Evolutionary conservation across 2,797 vertebrate genomes (phyloP).

Genomic region (Poliocrania exsul): DNA sequence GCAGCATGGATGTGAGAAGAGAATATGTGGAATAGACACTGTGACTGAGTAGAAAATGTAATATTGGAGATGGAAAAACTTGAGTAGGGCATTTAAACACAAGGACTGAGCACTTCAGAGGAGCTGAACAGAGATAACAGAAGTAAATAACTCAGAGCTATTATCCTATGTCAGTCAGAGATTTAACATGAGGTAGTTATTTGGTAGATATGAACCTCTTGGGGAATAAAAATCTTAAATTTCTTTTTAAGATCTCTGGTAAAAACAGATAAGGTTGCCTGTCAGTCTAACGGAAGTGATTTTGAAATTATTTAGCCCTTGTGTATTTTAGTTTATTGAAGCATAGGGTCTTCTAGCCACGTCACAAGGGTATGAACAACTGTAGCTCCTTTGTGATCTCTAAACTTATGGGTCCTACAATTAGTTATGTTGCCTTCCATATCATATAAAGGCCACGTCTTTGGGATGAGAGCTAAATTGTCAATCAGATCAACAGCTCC

Average conservation of each 20-base stretch:
- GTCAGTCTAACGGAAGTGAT: neutral
- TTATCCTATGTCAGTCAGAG: neutral
- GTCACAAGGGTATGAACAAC: neutral
- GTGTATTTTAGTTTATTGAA: neutral
- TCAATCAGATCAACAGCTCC: neutral
- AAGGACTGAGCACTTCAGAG: neutral
- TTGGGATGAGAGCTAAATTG: neutral
- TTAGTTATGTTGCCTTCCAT: neutral
- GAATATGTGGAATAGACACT: neutral
- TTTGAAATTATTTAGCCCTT: neutral
- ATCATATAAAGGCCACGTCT: neutral
- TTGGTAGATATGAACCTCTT: neutral
- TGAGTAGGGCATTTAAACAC: neutral
- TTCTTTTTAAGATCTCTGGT: neutral
- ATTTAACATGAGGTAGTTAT: neutral
- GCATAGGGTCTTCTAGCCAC: neutral
- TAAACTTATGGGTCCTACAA: neutral
- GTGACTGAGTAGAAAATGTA: neutral
- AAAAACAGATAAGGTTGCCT: neutral
- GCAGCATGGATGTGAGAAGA: neutral
- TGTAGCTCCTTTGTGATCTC: neutral
- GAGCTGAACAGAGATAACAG: neutral
- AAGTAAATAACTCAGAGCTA: neutral
- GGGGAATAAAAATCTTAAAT: neutral
- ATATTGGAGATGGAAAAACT: neutral